Conservation (phyloP, 2,113 vertebrate genomes). For the Semicossyphus pulcher region DNA sequence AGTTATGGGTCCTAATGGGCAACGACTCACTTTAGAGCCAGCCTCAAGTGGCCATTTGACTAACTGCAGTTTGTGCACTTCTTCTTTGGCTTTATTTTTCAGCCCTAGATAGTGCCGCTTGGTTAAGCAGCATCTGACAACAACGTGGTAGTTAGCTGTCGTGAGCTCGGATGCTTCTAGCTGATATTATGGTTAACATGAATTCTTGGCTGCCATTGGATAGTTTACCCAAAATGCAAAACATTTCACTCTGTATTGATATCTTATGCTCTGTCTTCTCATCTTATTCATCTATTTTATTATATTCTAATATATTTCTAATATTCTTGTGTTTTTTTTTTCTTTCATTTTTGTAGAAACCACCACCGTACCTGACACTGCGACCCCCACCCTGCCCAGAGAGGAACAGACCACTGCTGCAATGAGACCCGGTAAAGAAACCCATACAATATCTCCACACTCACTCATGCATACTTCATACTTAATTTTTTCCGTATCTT, state of each 20-base stretch:
- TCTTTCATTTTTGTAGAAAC: conserved; percentile 82
- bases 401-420: conserved; percentile 89
- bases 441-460: conserved; percentile 8
- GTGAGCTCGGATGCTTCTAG: no score
- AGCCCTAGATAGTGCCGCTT: no score
- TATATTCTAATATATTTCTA: neutral
- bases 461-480: conserved; percentile 2
- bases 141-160: neutral
- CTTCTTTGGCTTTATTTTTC: no score
- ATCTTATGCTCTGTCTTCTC: neutral
- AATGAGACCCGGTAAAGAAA: conserved; percentile 72
- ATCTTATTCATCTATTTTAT: neutral
- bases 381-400: conserved; percentile 88
- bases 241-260: neutral
- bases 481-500: neutral
- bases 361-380: conserved; percentile 88
- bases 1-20: no score
- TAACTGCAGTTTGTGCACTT: no score
- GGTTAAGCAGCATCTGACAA: neutral
- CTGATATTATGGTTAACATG: no score
- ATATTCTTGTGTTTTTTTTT: neutral
- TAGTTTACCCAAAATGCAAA: no score
- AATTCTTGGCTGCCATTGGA: no score
- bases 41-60: no score
- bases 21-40: no score